A percentile compares a stretch with the other conserved stretches of the same genome.
phyloP scores from a whole-genome alignment of 2,888 invertebrate genomes.

The Melanostoma mellinum region DNA sequence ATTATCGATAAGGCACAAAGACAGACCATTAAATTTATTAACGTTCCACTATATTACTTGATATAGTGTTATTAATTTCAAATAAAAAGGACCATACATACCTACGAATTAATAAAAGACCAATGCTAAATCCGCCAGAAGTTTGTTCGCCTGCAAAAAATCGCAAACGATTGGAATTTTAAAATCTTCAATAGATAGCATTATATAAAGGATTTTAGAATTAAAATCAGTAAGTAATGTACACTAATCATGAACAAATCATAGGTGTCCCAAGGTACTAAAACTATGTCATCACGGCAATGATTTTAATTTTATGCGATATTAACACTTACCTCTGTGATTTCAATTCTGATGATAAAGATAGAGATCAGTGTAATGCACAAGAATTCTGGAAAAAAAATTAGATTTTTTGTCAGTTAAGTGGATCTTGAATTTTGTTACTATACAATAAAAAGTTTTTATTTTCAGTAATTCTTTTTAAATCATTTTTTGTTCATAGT shows the following conservation, averaged over 20 bases:
- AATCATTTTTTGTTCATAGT: conserved; percentile 71
- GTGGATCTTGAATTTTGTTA: too few species aligned
- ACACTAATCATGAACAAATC: conserved; percentile 79
- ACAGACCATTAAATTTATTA: too few species aligned
- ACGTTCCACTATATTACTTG: background rate
- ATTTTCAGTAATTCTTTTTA: conserved; percentile 63
- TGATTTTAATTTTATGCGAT: background rate
- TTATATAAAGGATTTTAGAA: conserved; percentile 4
- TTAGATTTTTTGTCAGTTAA: background rate
- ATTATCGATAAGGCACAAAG: too few species aligned
- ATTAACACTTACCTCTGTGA: too few species aligned
- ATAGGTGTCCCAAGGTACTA: conserved; percentile 82
- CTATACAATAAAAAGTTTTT: too few species aligned
- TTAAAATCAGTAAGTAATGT: conserved; percentile 70
- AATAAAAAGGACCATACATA: conserved; percentile 1
- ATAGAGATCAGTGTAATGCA: conserved; percentile 1
- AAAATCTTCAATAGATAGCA: too few species aligned
- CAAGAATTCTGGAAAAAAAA: background rate
- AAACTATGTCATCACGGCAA: conserved; percentile 75
- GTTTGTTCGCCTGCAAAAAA: conserved; percentile 12
- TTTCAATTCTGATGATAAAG: background rate
- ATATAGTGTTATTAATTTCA: background rate
- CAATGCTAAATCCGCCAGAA: conserved; percentile 3
- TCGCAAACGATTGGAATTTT: too few species aligned
- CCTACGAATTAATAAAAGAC: conserved; percentile 17